Percentiles rank a stretch among this genome's conserved stretches.
phyloP scores from a whole-genome alignment of 2,113 vertebrate species.

The Hemiscyllium ocellatum region DNA sequence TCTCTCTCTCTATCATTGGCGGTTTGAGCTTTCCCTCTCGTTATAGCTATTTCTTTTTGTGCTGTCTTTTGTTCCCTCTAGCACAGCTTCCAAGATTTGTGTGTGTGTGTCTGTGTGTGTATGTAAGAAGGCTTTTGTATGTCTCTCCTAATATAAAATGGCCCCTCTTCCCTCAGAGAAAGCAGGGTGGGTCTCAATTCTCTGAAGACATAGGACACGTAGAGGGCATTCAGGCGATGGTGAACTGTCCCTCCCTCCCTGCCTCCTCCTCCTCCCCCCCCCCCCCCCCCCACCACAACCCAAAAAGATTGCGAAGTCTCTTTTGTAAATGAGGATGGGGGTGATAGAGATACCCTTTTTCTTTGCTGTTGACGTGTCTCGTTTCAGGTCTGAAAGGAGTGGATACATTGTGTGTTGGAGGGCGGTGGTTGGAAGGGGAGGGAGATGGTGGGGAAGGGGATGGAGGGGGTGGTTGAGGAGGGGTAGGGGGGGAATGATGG shows the following conservation, averaged over 20 bases:
- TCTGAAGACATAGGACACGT: neutral
- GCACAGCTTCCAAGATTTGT: neutral
- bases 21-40: neutral
- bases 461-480: neutral
- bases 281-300: neutral
- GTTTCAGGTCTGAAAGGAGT: neutral
- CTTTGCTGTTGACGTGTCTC: slow-evolving; percentile 47
- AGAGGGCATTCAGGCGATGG: neutral
- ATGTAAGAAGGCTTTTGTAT: slow-evolving; percentile 22
- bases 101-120: neutral
- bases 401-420: no score
- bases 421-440: neutral
- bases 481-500: neutral
- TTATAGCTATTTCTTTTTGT: neutral
- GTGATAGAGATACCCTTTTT: neutral
- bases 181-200: slow-evolving; percentile 3
- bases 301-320: neutral
- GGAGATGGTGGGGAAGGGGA: neutral
- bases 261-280: neutral
- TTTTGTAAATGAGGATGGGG: neutral
- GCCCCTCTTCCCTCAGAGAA: neutral
- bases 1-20: neutral
- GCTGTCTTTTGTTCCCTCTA: neutral
- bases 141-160: neutral
- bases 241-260: neutral